phyloP scores from a whole-genome alignment of 2,113 vertebrate genomes.

The Lampris megalopsis region DNA sequence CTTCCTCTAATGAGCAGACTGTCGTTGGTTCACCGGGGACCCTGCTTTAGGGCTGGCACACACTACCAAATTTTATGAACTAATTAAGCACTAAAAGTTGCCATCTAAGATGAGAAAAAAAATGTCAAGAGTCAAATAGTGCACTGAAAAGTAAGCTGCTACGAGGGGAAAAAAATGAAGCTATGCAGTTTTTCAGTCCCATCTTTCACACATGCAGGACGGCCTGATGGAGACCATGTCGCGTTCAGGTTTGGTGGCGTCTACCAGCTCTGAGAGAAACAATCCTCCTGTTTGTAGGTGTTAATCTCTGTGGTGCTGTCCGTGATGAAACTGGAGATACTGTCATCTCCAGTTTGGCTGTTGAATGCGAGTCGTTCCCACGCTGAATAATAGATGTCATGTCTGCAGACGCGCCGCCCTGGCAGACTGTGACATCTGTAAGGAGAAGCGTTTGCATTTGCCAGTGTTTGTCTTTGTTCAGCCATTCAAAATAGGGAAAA shows the following conservation, averaged over 20 bases:
- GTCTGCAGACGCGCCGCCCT: conserved; percentile 1
- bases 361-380: conserved; percentile 20
- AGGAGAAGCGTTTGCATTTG: background rate
- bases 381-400: conserved; percentile 29
- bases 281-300: conserved; percentile 40
- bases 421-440: background rate
- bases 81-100: conserved; percentile 66
- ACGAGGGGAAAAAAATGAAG: background rate
- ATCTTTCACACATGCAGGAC: conserved; percentile 12
- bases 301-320: conserved; percentile 30
- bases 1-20: conserved; percentile 78
- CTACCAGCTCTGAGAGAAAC: conserved; percentile 3
- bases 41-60: conserved; percentile 42
- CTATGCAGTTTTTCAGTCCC: background rate
- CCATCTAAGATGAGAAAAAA: conserved; percentile 35
- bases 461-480: conserved; percentile 3
- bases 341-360: conserved; percentile 46
- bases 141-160: background rate
- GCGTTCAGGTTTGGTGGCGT: conserved; percentile 4
- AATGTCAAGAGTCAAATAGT: conserved; percentile 2
- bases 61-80: conserved; percentile 53
- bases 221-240: background rate
- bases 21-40: conserved; percentile 65
- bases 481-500: background rate
- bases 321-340: conserved; percentile 39